Conservation (phyloP, 2,113 vertebrate genomes). For the Rhinopomastus cyanomelas region DNA sequence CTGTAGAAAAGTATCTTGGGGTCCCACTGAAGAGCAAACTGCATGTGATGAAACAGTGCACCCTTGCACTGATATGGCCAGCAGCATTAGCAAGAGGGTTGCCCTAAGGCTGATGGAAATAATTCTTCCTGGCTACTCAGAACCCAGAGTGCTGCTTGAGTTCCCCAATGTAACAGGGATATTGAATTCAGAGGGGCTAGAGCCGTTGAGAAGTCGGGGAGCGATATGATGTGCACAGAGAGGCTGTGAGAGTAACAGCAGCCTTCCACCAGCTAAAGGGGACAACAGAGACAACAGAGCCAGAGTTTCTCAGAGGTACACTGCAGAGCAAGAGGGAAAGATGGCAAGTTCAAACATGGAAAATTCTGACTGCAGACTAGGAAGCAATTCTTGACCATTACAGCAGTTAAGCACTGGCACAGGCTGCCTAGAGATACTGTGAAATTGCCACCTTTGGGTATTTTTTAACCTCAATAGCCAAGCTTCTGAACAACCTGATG, state of each 20-base stretch:
- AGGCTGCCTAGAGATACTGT: background rate
- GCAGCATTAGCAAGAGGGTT: background rate
- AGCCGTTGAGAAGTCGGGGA: background rate
- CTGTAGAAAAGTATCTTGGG: background rate
- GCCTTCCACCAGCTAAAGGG: background rate
- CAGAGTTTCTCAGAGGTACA: background rate
- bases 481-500: background rate
- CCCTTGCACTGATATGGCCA: background rate
- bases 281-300: background rate
- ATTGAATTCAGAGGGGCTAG: background rate
- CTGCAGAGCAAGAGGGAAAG: background rate
- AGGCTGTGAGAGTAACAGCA: background rate
- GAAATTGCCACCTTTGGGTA: background rate
- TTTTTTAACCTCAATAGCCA: background rate
- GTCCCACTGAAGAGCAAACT: background rate
- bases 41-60: background rate
- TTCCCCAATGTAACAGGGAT: accelerated
- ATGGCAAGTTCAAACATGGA: background rate
- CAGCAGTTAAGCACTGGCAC: background rate
- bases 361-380: background rate
- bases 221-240: background rate
- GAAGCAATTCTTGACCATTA: background rate
- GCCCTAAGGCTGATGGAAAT: background rate
- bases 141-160: background rate
- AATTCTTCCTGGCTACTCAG: background rate